phyloP scores from a whole-genome alignment of 1,140 invertebrate genomes.

The Microplitis mediator region DNA sequence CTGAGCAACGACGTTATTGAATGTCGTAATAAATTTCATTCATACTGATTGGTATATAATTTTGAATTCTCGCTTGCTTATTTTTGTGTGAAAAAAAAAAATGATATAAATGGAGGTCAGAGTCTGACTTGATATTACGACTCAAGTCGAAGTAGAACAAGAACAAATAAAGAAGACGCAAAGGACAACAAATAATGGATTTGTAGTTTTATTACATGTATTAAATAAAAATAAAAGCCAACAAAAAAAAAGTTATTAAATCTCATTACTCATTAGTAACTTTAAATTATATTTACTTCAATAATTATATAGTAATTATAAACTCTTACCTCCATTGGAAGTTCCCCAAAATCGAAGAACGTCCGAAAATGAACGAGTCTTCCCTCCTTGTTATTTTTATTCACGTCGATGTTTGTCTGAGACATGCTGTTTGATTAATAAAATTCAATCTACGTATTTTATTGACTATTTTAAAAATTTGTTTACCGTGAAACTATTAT shows the following conservation, averaged over 20 bases:
- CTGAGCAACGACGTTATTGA: not conserved
- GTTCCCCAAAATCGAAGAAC: constrained; percentile 13
- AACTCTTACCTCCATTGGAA: constrained; percentile 20
- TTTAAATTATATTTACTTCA: not conserved
- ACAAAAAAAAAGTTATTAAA: not conserved
- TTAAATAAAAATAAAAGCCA: not conserved
- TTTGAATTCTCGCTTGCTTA: not conserved
- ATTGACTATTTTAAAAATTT: not conserved
- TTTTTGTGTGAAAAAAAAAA: not conserved
- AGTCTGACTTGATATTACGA: not conserved
- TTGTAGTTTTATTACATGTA: no score
- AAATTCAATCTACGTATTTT: not conserved
- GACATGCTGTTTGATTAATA: not conserved
- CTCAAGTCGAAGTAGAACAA: not conserved
- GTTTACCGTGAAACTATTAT: no score
- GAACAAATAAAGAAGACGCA: not conserved
- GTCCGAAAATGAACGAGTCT: constrained; percentile 13
- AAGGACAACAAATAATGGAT: no score
- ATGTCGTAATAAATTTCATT: not conserved
- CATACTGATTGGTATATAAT: not conserved
- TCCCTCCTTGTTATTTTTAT: constrained; percentile 19
- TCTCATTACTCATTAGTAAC: not conserved
- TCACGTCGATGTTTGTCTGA: constrained; percentile 1
- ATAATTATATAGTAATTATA: constrained; percentile 15
- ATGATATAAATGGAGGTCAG: not conserved